Percentiles rank a stretch among this genome's conserved stretches.
Conservation (phyloP, 2,797 vertebrate genomes). For the Rhabdophis nuchalis region DNA sequence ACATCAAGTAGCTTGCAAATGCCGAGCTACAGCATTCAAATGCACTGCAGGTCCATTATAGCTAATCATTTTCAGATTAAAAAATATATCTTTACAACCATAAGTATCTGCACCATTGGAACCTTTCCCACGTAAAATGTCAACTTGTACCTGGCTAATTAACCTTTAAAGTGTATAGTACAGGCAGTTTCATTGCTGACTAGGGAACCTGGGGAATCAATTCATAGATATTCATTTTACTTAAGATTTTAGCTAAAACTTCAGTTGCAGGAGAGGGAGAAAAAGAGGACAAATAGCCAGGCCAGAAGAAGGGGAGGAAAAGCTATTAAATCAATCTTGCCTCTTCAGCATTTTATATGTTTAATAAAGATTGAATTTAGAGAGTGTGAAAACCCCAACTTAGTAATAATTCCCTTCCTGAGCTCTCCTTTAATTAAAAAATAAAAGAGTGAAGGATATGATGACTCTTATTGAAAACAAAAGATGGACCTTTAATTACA, state of each 20-base stretch:
- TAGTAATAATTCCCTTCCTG: conserved; percentile 64
- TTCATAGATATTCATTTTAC: conserved; percentile 48
- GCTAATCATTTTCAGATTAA: conserved; percentile 18
- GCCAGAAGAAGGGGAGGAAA: not conserved
- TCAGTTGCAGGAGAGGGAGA: conserved; percentile 33
- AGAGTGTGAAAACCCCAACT: conserved; percentile 49
- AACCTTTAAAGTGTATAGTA: conserved; percentile 64
- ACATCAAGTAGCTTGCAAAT: conserved; percentile 28
- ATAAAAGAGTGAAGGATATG: conserved; percentile 55
- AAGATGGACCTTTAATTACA: conserved; percentile 60
- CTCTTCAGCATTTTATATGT: conserved; percentile 56
- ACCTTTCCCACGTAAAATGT: conserved; percentile 58
- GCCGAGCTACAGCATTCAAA: conserved; percentile 15
- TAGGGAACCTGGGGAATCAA: conserved; percentile 43
- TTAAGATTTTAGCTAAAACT: conserved; percentile 42
- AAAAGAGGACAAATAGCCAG: conserved; percentile 16
- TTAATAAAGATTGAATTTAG: conserved; percentile 60
- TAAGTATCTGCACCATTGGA: conserved; percentile 36
- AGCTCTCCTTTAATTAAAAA: conserved; percentile 61
- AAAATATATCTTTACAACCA: conserved; percentile 29
- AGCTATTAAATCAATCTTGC: conserved; percentile 51
- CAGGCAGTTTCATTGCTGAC: conserved; percentile 50
- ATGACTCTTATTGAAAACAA: conserved; percentile 59
- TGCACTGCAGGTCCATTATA: not conserved
- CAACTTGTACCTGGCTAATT: conserved; percentile 55